Conservation (phyloP, 1,140 invertebrate genomes). For the Drosophila equinoxialis region DNA sequence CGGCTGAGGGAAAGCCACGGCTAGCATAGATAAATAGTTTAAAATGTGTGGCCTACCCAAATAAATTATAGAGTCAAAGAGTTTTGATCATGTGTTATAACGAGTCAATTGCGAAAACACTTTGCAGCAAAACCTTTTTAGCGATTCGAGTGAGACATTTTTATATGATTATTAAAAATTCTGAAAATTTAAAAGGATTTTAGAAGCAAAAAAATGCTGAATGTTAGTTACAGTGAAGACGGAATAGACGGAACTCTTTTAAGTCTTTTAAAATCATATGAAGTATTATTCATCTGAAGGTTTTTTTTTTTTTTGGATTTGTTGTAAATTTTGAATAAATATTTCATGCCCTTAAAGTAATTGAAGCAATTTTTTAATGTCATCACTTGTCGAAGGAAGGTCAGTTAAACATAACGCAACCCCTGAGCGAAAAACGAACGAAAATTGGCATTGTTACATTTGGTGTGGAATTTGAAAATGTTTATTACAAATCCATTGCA, state of each 20-base stretch:
- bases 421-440: neutral
- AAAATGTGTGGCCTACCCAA: neutral
- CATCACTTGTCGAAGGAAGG: neutral
- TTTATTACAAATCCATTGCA: conserved; percentile 59
- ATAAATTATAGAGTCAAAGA: conserved; percentile 2
- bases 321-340: neutral
- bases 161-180: too few species aligned
- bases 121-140: neutral
- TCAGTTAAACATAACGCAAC: conserved; percentile 13
- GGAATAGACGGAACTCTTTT: too few species aligned
- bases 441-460: conserved; percentile 50
- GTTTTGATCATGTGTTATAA: neutral
- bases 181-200: too few species aligned
- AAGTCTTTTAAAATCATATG: neutral
- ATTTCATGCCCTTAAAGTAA: neutral
- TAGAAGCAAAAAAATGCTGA: too few species aligned
- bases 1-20: neutral
- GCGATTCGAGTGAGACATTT: too few species aligned
- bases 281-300: too few species aligned
- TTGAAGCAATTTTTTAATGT: neutral
- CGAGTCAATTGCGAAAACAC: neutral
- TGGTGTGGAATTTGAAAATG: conserved; percentile 42
- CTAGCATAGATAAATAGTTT: conserved; percentile 9
- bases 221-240: too few species aligned
- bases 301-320: neutral